Evolutionary conservation across 2,888 invertebrate genomes (phyloP).

Genomic region (Lasioglossum oenotherae): DNA sequence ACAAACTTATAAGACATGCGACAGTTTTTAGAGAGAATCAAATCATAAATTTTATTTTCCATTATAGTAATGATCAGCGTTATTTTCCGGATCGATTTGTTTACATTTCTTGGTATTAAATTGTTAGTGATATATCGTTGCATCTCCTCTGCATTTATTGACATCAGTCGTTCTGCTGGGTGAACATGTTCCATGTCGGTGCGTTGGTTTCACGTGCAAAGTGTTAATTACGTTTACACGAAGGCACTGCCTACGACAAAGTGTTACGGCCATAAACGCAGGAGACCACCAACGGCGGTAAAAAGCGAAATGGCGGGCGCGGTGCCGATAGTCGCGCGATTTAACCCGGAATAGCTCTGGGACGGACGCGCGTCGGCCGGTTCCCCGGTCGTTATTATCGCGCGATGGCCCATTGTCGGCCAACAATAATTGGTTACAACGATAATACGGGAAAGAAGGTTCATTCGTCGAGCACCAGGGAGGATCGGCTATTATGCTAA

Average conservation of each 20-base stretch:
- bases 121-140: too few relatives aligned
- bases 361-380: conserved; percentile 17
- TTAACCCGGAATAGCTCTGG: conserved; percentile 9
- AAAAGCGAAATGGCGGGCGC: background rate
- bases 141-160: background rate
- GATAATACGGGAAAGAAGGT: conserved; percentile 63
- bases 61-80: too few relatives aligned
- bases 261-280: background rate
- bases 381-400: conserved; percentile 54
- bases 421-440: conserved; percentile 65
- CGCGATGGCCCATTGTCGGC: conserved; percentile 53
- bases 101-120: too few relatives aligned
- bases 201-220: background rate
- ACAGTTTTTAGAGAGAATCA: too few relatives aligned
- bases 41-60: too few relatives aligned
- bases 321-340: conserved; percentile 1
- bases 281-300: conserved; percentile 9
- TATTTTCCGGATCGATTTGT: too few relatives aligned
- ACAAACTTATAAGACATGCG: too few relatives aligned
- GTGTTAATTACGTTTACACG: background rate
- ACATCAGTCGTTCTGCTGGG: background rate
- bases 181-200: background rate
- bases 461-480: conserved; percentile 54
- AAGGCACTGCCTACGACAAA: background rate
- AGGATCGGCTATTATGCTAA: conserved; percentile 70